Conservation (phyloP, 2,113 vertebrate species). For the Tretioscincus oriximinensis region DNA sequence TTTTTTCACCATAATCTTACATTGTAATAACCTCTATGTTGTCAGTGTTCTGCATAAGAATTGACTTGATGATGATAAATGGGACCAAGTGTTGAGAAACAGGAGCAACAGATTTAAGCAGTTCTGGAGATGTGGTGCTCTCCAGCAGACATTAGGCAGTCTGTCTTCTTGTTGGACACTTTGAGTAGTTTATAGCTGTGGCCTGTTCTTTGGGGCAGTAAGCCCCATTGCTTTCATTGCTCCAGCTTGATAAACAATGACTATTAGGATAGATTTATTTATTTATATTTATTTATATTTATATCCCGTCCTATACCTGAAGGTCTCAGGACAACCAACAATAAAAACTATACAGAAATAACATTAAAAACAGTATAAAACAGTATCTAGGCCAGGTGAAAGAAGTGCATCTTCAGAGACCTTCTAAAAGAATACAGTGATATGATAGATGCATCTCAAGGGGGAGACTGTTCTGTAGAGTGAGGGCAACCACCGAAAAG, state of each 20-base stretch:
- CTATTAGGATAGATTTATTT: no score
- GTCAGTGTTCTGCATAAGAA: slow-evolving; percentile 23
- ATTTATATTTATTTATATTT: no score
- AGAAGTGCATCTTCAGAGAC: no score
- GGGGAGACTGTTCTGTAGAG: no score
- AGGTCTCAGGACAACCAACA: no score
- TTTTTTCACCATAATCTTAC: slow-evolving; percentile 32
- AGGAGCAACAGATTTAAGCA: not conserved
- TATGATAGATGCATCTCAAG: no score
- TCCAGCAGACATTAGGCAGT: not conserved
- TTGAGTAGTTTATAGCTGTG: not conserved
- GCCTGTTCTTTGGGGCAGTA: not conserved
- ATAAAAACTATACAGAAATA: no score
- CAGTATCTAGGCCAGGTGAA: no score
- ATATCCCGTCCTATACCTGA: no score
- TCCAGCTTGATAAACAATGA: not conserved
- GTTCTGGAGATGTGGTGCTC: not conserved
- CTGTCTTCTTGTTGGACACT: not conserved
- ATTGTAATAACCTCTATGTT: slow-evolving; percentile 35
- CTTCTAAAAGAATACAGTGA: no score
- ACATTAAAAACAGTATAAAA: no score
- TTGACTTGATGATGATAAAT: slow-evolving; percentile 15
- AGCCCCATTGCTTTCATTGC: not conserved
- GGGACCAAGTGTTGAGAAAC: not conserved
- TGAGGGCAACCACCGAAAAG: no score